These are phyloP conservation scores for Esox lucius DNA, from an alignment of 2,797 vertebrate genomes.

Conservation along the genomic window DNA sequence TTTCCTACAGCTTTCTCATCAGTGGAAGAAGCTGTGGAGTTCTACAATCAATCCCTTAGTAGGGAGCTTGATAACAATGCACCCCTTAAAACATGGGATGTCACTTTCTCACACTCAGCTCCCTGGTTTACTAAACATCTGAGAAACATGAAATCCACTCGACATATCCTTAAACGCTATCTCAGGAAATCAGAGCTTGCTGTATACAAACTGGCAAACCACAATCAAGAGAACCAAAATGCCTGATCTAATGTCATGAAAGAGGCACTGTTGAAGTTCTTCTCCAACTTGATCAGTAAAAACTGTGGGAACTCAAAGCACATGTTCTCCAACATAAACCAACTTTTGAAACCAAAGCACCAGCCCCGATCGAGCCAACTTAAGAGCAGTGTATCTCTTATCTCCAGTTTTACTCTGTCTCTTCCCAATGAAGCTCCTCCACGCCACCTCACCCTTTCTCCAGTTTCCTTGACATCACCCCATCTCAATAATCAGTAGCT, in stretches of 20 bases:
- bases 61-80: neutral
- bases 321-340: neutral
- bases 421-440: neutral
- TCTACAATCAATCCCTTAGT: neutral
- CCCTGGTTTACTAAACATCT: neutral
- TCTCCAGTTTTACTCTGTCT: neutral
- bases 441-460: neutral
- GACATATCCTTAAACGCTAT: too few species aligned
- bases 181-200: neutral
- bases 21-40: neutral
- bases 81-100: neutral
- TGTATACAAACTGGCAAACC: neutral
- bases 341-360: neutral
- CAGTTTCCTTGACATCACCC: neutral
- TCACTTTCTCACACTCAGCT: neutral
- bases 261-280: neutral
- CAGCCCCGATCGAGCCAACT: neutral
- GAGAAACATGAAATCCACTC: too few species aligned
- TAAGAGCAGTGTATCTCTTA: neutral
- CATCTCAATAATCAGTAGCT: neutral
- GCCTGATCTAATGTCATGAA: neutral
- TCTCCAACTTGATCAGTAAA: neutral
- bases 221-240: neutral
- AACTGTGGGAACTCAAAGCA: slow-evolving; percentile 6
- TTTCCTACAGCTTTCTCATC: neutral